Base-by-base conservation (phyloP, 2,113 vertebrate species). In the Reinhardtius hippoglossoides region DNA sequence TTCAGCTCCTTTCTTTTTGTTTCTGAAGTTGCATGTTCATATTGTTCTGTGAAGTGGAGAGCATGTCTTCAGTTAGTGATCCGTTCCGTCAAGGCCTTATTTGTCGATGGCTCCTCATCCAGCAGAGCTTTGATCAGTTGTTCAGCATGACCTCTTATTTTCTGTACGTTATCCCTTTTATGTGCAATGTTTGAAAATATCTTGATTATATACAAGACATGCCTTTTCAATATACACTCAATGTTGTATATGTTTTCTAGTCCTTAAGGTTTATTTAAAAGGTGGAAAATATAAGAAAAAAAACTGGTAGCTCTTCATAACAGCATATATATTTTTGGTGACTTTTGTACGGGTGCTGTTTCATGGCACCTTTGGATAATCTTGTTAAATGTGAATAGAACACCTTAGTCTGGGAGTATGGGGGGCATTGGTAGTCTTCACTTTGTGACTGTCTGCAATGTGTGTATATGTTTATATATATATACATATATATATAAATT, bases 261-360 rank as follows among this genome's bases (percentile, higher is more conserved):
- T 95, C 96, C 94, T 95, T 94, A 95, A 94, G 93, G 93, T 96
- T 95, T 90, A 74, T 84, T 85, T 96, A 95, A 95, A 93, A 95
- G 89, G 91, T 74, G 55, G 60, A 81, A 78, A 84, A 95, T 50
- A 7, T 18, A 71, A 56, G 52, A 95, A 76, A 63, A 24, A 95
- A 60, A 78, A 82, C 65, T 40, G 71, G 88, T 92, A 95, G 95
- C 95, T 96, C 94, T 96, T 95, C 94, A 95, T 96, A 94, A 94
- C 92, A 94, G 95, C 80, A 87, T 81, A 83, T 95, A 94, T 96
- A 95, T 92, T 97, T 97, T 97, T 96, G 95, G 96, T 97, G 96
- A 96, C 92, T 97, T 97, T 98, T 97, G 95, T 97, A 95, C 91
- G 94, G 96, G 95, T 96, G 95, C 96, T 96, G 95, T 97, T 97